Conservation (phyloP, 2,888 invertebrate species). For the Hybos culiciformis region DNA sequence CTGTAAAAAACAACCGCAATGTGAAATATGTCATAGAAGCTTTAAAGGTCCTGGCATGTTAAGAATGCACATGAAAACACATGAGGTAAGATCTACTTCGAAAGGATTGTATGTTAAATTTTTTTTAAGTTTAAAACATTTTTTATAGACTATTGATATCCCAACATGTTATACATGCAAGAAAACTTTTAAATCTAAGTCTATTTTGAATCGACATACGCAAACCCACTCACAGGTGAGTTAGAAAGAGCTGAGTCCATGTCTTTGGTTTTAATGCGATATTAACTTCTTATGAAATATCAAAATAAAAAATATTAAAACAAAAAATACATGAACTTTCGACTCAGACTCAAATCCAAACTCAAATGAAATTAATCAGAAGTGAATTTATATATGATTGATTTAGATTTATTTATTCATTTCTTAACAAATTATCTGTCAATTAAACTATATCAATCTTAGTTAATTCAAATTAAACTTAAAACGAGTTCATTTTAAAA, state of each 20-base stretch:
- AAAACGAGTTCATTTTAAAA: too few relatives aligned
- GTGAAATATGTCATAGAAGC: constrained; percentile 44
- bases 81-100: constrained; percentile 32
- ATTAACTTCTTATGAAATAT: too few relatives aligned
- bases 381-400: constrained; percentile 1
- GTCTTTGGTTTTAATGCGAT: too few relatives aligned
- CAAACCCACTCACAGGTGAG: constrained; percentile 48
- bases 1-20: constrained; percentile 50
- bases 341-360: too few relatives aligned
- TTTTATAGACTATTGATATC: constrained; percentile 38
- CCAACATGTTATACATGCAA: constrained; percentile 49
- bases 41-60: constrained; percentile 54
- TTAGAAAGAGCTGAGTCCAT: too few relatives aligned
- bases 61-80: constrained; percentile 52
- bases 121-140: not conserved
- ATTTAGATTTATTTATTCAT: too few relatives aligned
- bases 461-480: too few relatives aligned
- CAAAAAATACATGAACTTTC: too few relatives aligned
- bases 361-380: not conserved
- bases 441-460: too few relatives aligned
- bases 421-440: too few relatives aligned
- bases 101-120: not conserved
- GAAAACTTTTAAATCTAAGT: constrained; percentile 45
- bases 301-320: too few relatives aligned
- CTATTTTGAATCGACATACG: constrained; percentile 45